Evolutionary conservation across 2,113 vertebrate species (phyloP), one percentile per base, ranked within the genome.

Genomic region (Entomyzon cyanotis): DNA sequence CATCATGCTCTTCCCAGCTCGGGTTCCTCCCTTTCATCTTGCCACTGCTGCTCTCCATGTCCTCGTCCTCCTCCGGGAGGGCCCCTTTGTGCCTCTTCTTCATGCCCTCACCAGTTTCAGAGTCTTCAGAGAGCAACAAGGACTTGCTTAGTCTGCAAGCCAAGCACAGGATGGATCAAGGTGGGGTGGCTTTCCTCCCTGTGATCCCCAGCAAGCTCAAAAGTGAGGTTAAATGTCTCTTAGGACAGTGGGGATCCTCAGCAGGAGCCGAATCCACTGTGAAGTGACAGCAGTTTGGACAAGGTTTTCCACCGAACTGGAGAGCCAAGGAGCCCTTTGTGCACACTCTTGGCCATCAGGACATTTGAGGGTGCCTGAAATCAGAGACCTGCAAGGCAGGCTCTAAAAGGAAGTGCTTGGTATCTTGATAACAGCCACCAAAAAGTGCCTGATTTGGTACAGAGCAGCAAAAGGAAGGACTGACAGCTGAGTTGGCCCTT

Each of bases 101-200:
- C 89, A 98, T 97, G 68, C 98, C 98, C 16, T 99, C 98, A 4
- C 99, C 98, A 28, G 98, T 98, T 96, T 99, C 99, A 3, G 98
- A 99, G 95, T 99, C 99, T 63, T 99, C 99, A 0, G 99, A 98
- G 80, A 99, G 98, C 96, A 99, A 97, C 91, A 98, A 96, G 14
- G 98, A 97, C 97, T 99, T 98, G 95, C 98, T 98, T 87, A 98
- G 93, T 98, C 99, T 99, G 97, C 88, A 98, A 98, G 80, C 80
- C 97, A 98, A 96, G 97, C 35, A 93, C 33, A 96, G 65, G 49
- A 33, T 24, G 37, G 62, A 93, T 98, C 94, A 98, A 64, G 46
- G 19, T 39, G 55, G 47, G 52, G 24, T 4, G 20, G 50, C 10
- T 70, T 89, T 68, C 42, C 53, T 79, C 71, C 44, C 58, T 68